These are phyloP conservation scores for Cricetomys ansorgei DNA, from an alignment of 2,113 vertebrate genomes.

Conservation along the genomic window DNA sequence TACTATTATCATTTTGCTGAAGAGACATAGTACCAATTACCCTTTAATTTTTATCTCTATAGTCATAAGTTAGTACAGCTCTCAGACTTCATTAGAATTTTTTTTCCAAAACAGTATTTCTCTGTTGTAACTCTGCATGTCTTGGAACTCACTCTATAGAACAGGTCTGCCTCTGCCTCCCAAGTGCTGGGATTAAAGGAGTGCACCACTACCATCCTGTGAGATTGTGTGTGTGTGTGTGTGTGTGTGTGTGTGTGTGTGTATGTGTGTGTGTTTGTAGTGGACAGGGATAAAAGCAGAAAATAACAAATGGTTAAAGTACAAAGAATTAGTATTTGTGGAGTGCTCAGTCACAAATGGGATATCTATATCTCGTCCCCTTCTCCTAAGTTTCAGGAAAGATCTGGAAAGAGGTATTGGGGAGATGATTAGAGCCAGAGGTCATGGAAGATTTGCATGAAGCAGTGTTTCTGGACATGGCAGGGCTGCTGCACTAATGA, in stretches of 20 bases:
- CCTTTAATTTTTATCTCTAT: not conserved
- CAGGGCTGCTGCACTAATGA: not conserved
- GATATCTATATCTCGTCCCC: not conserved
- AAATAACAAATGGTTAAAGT: not conserved
- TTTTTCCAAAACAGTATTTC: too few species aligned
- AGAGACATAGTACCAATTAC: not conserved
- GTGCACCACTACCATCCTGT: too few species aligned
- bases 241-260: too few species aligned
- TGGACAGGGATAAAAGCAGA: not conserved
- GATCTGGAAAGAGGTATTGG: not conserved
- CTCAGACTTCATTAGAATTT: not conserved
- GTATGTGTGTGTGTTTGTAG: not conserved
- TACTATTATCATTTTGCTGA: not conserved
- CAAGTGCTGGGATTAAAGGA: too few species aligned
- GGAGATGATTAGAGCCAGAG: not conserved
- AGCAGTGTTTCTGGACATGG: not conserved
- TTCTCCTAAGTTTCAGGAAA: too few species aligned
- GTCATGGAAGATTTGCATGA: not conserved
- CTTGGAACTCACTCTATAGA: too few species aligned
- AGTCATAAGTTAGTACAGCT: not conserved
- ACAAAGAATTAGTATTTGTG: not conserved
- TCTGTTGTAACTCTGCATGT: too few species aligned
- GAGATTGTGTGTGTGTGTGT: too few species aligned
- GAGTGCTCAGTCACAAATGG: not conserved
- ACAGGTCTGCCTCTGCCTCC: too few species aligned